Evolutionary conservation across 2,113 vertebrate species (phyloP).

Genomic region (Tetrao urogallus): DNA sequence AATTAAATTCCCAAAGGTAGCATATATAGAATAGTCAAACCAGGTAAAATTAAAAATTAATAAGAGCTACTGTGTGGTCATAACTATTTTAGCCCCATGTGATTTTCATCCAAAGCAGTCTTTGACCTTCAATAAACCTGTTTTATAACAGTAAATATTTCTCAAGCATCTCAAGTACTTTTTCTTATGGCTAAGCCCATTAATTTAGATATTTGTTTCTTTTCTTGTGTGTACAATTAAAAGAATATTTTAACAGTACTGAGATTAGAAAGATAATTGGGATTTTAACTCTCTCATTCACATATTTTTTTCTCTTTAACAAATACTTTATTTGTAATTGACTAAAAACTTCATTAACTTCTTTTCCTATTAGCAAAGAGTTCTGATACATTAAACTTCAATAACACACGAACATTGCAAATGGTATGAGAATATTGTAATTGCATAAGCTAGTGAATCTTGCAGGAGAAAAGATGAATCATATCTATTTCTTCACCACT

Average conservation of each 20-base stretch:
- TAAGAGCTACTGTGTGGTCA: constrained; percentile 32
- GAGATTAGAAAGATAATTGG: not conserved
- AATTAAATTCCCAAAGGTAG: constrained; percentile 5
- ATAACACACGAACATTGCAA: not conserved
- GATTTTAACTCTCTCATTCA: not conserved
- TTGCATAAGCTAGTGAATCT: not conserved
- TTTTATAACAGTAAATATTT: constrained; percentile 54
- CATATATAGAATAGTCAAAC: constrained; percentile 21
- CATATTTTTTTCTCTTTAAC: not conserved
- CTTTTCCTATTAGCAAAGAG: not conserved
- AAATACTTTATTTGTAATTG: not conserved
- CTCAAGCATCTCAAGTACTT: not conserved
- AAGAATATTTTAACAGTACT: not conserved
- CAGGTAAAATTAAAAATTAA: constrained; percentile 54
- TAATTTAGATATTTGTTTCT: constrained; percentile 16
- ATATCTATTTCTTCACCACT: not conserved
- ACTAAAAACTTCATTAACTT: not conserved
- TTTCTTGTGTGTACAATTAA: constrained; percentile 27
- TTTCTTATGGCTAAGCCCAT: not conserved
- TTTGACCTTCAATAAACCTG: constrained; percentile 21
- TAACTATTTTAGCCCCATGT: constrained; percentile 45
- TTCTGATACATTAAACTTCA: not conserved
- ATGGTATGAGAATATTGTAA: not conserved
- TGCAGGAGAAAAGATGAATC: not conserved
- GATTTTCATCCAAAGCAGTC: constrained; percentile 32